These are phyloP conservation scores for Pycnonotus jocosus DNA, from an alignment of 2,113 vertebrate genomes.

Conservation along the genomic window DNA sequence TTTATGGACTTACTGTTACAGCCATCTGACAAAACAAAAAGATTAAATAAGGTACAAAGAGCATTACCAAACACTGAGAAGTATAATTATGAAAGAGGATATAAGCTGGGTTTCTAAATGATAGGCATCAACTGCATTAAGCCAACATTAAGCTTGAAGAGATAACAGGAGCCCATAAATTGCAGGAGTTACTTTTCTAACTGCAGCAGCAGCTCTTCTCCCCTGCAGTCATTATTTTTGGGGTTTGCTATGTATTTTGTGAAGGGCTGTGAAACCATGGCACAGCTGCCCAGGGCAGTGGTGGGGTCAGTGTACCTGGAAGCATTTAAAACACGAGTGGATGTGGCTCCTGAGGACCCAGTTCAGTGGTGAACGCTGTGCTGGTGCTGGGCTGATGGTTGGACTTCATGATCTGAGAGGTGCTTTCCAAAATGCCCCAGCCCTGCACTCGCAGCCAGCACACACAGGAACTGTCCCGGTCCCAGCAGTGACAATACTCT, in stretches of 20 bases:
- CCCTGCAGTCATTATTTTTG: not conserved
- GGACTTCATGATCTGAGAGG: not conserved
- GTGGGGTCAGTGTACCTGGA: not conserved
- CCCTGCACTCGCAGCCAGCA: not conserved
- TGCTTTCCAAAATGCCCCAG: not conserved
- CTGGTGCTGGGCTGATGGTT: not conserved
- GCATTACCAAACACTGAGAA: not conserved
- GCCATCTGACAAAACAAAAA: not conserved
- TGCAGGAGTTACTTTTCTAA: not conserved
- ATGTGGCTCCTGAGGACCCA: not conserved
- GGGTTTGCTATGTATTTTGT: accelerated
- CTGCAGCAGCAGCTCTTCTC: not conserved
- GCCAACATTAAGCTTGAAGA: not conserved
- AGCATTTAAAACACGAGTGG: accelerated
- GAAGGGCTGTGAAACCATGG: not conserved
- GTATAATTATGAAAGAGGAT: constrained; percentile 15
- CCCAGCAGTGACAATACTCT: accelerated
- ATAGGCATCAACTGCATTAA: not conserved
- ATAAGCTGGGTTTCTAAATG: not conserved
- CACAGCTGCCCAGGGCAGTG: not conserved
- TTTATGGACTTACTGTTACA: constrained; percentile 3
- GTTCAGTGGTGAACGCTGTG: not conserved
- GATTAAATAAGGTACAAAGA: constrained; percentile 18
- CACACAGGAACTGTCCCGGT: accelerated
- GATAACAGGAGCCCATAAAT: not conserved